Evolutionary conservation across 2,888 invertebrate species (phyloP), one percentile per base, ranked within the genome.

Genomic region (Epirrhoe tristata): DNA sequence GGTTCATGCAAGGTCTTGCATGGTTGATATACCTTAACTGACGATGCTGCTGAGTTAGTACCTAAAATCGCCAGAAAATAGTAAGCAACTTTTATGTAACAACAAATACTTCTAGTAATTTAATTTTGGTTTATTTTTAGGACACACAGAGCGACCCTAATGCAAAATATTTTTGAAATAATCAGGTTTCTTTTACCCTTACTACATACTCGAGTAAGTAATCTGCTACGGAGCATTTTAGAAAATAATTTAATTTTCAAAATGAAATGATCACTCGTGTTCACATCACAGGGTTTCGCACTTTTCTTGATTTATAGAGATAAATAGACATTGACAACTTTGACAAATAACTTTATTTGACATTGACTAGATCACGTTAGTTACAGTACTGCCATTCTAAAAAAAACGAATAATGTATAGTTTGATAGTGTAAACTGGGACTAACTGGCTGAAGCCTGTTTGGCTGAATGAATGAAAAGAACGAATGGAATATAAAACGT

Each of bases 161-260:
- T 12, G 5, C 4, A 52, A 24, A 24, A n/a, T n/a, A n/a, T n/a
- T n/a, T n/a, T n/a, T n/a, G n/a, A n/a, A n/a, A 50, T 24, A 58
- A 31, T 16, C 1, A 12, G 31, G 7, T 8, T 34, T 16, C 12
- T 16, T 12, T 32, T 32, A 17, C 14, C 10, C 31, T 58, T 2
- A 34, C 0, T 17, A 81, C 80, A 53, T 75, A 86, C 86, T 64
- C 78, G 79, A 34, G 74, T 56, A 69, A 85, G 43, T 36, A 76
- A 58, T 58, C 82, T 77, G 67, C 74, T 76, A 64, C 79, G 77
- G 66, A 77, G 77, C 85, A 86, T 85, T 63, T 63, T 72, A 46
- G 61, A 16, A 16, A 7, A 64, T 16, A 48, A 6, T 36, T 34
- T 43, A 32, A 24, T 51, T 43, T 52, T 43, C 52, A 16, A 52